Evolutionary conservation across 1,140 invertebrate genomes (phyloP).

Genomic region (Drusus annulatus): DNA sequence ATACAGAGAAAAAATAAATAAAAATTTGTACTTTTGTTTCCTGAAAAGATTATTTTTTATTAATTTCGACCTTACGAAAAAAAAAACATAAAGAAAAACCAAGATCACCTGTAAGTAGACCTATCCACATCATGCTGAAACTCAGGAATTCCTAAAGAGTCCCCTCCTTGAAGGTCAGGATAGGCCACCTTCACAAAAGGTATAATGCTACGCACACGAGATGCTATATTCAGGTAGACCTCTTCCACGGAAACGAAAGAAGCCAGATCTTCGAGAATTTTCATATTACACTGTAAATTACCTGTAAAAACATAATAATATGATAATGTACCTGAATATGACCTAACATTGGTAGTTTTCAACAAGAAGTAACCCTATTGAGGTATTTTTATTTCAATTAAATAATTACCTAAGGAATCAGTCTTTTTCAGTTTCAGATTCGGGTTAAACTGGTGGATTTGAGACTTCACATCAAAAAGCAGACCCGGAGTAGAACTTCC

Average conservation of each 20-base stretch:
- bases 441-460: constrained; percentile 25
- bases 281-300: constrained; percentile 44
- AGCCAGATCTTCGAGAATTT: constrained; percentile 49
- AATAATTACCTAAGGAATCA: constrained; percentile 30
- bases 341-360: no score
- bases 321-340: no score
- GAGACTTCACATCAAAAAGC: constrained; percentile 37
- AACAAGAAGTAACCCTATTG: background rate
- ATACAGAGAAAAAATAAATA: no score
- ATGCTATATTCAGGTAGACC: constrained; percentile 58
- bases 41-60: no score
- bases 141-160: constrained; percentile 71
- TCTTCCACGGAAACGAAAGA: constrained; percentile 20
- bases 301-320: constrained; percentile 42
- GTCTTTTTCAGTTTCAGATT: constrained; percentile 36
- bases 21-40: no score
- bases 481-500: constrained; percentile 46
- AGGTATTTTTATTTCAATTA: background rate
- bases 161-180: constrained; percentile 78
- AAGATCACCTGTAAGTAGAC: constrained; percentile 73
- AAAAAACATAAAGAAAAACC: no score
- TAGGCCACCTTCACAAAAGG: constrained; percentile 84
- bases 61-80: no score
- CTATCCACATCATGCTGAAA: constrained; percentile 77
- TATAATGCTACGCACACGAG: constrained; percentile 75